Evolutionary conservation across 2,113 vertebrate species (phyloP).

Genomic region (Lophochroa leadbeateri): DNA sequence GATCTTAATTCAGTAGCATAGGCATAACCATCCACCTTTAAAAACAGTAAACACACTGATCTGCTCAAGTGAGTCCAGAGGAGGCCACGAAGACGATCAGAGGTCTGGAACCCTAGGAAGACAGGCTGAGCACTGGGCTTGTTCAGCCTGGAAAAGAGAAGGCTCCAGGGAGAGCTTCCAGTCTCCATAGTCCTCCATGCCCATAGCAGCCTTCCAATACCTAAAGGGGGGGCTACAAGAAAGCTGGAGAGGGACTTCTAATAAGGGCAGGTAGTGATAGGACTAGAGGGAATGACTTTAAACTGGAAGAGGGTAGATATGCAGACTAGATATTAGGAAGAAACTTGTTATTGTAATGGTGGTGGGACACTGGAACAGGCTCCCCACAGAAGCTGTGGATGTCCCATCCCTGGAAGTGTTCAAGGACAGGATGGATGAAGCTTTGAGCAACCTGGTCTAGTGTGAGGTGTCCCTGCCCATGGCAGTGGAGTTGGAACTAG

Average conservation of each 20-base stretch:
- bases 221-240: neutral
- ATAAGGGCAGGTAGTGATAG: neutral
- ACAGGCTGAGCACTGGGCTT: neutral
- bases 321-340: neutral
- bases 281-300: neutral
- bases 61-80: neutral
- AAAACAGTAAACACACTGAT: neutral
- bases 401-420: neutral
- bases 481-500: neutral
- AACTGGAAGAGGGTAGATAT: neutral
- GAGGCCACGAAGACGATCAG: neutral
- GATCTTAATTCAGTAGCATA: neutral
- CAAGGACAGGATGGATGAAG: neutral
- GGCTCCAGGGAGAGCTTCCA: neutral
- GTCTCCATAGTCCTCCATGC: neutral
- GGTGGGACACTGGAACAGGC: neutral
- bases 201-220: neutral
- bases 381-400: neutral
- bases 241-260: neutral
- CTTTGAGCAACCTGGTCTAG: neutral
- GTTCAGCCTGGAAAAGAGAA: neutral
- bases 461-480: neutral
- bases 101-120: neutral
- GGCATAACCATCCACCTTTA: neutral
- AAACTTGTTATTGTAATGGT: neutral